These are phyloP conservation scores for Drosophila quadrilineata DNA, from an alignment of 1,140 invertebrate genomes.

Conservation along the genomic window DNA sequence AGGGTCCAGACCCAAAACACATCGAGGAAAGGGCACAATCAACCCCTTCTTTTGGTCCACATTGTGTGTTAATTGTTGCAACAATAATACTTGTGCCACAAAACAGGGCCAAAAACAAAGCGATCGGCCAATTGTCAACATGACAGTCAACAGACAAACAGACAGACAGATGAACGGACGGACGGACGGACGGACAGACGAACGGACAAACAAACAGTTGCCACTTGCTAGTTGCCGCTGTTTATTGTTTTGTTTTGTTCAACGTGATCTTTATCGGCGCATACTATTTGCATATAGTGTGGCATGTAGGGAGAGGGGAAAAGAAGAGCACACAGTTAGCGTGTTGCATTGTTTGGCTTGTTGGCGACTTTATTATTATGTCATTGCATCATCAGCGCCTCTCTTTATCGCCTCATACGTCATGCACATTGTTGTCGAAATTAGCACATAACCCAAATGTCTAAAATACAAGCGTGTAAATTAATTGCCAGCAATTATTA, in stretches of 20 bases:
- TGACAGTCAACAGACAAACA: conserved; percentile 62
- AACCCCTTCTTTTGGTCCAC: conserved; percentile 23
- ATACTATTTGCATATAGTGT: conserved; percentile 66
- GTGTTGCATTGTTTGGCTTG: conserved; percentile 20
- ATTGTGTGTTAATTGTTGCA: conserved; percentile 76
- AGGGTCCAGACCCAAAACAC: not conserved
- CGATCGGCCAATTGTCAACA: conserved; percentile 72
- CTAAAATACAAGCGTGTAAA: conserved; percentile 71
- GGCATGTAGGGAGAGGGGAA: not conserved
- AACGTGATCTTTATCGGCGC: conserved; percentile 68
- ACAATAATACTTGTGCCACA: conserved; percentile 57
- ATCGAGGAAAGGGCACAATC: not conserved
- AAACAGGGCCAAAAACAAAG: conserved; percentile 62
- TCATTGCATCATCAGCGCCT: conserved; percentile 68
- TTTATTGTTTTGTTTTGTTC: conserved; percentile 57
- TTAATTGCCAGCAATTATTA: conserved; percentile 67
- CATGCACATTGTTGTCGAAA: conserved; percentile 78
- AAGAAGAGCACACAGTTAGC: not conserved
- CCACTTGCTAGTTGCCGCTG: conserved; percentile 13
- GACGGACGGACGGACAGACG: too few relatives aligned
- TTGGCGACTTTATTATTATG: conserved; percentile 76
- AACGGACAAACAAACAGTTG: too few relatives aligned
- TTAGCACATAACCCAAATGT: conserved; percentile 77
- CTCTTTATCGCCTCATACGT: conserved; percentile 76
- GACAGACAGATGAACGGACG: too few relatives aligned